phyloP scores from a whole-genome alignment of 2,888 invertebrate genomes.

The Chironomus riparius region DNA sequence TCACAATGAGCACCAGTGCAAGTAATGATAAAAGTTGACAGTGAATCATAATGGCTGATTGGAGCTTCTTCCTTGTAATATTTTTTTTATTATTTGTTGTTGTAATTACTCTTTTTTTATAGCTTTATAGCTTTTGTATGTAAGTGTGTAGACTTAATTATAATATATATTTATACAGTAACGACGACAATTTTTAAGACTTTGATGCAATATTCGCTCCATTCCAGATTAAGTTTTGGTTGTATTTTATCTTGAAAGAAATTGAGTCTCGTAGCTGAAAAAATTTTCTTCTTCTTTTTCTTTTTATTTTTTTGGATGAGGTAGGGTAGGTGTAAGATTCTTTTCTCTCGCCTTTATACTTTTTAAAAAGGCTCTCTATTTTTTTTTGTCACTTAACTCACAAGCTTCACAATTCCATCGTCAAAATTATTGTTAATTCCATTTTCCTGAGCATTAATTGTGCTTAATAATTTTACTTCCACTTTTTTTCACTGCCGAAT shows the following conservation, averaged over 20 bases:
- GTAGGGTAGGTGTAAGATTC: conserved; percentile 17
- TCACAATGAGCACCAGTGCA: neutral
- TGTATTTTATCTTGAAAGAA: neutral
- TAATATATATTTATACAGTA: neutral
- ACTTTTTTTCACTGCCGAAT: neutral
- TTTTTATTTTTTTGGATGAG: conserved; percentile 1
- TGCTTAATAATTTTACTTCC: neutral
- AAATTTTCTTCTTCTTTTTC: neutral
- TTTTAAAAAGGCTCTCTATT: neutral
- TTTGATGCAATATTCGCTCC: neutral
- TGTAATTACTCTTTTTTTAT: no score
- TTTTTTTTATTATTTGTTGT: neutral
- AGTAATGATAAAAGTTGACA: neutral
- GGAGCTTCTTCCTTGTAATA: neutral
- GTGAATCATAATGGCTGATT: neutral
- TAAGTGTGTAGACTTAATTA: no score
- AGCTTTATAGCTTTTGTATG: no score
- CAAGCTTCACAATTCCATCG: neutral
- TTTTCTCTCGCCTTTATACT: neutral
- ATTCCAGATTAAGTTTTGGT: neutral
- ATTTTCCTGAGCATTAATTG: conserved; percentile 17
- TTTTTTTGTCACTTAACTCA: neutral
- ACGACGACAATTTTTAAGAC: neutral
- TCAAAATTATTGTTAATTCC: conserved; percentile 16
- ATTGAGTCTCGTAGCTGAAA: neutral